Evolutionary conservation across 2,797 vertebrate genomes (phyloP), one percentile per base, ranked within the genome.

Genomic region (Amniataba percoides): DNA sequence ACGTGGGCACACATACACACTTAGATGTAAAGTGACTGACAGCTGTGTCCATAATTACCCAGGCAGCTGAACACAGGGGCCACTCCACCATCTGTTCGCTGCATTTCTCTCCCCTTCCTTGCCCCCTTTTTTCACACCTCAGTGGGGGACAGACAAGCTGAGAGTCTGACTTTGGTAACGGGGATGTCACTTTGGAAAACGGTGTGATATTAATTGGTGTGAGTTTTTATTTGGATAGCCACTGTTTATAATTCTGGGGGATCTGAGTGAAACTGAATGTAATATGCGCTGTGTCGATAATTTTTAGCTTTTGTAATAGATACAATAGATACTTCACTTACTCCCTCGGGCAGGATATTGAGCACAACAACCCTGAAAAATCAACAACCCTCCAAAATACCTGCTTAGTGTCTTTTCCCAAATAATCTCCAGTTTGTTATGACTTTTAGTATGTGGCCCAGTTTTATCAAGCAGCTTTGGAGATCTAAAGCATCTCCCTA

Each of bases 21-120:
- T 51, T 45, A 85, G 74, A 81, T 78, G 77, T 67, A 85, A 78
- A 87, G 65, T 89, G 92, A 91, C 78, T 92, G 92, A 91, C 95
- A 95, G 94, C 92, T 95, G 93, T 89, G 93, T 89, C 91, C 87
- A 93, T 94, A 94, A 93, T 92, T 88, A 88, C 89, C 89, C 90
- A 83, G 71, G 78, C 90, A 88, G 85, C 72, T 78, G 88, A 90
- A 90, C 89, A 90, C 55, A 74, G 85, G 84, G 86, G 86, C 90
- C 88, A 88, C 80, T 85, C 52, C 40, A 64, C 95, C 94, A 95
- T 95, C 94, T 95, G 94, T 90, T 92, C 76, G 46, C 63, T 65
- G 53, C 25, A 63, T 74, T 55, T 67, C 59, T 71, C 70, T 70
- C 85, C 80, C n/a, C 8, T 51, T 56, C 80, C 64, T 73, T 77